Conservation (phyloP, 2,888 invertebrate species). For the Ectemnius continuus region DNA sequence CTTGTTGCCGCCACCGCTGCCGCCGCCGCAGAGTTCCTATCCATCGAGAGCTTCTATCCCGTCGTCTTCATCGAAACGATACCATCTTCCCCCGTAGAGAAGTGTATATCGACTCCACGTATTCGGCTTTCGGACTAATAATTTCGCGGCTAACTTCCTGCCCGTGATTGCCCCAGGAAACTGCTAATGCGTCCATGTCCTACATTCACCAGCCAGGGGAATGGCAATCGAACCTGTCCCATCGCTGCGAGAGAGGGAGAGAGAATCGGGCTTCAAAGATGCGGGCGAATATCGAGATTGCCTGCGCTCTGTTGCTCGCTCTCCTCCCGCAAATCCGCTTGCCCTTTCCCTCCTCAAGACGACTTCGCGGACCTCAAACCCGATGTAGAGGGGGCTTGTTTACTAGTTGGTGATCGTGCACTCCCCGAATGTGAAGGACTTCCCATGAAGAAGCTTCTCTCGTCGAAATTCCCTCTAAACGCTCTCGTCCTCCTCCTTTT, state of each 20-base stretch:
- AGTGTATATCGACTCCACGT: constrained; percentile 39
- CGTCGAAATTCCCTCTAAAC: too few relatives aligned
- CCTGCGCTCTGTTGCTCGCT: constrained; percentile 1
- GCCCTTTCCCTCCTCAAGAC: too few relatives aligned
- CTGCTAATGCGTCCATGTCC: constrained; percentile 56
- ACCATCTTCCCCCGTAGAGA: not conserved
- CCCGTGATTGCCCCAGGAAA: constrained; percentile 68
- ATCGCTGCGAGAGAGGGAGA: constrained; percentile 8
- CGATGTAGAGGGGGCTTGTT: too few relatives aligned
- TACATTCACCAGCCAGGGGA: constrained; percentile 27
- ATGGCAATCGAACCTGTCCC: constrained; percentile 28
- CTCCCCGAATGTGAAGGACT: too few relatives aligned
- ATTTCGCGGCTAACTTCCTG: constrained; percentile 69
- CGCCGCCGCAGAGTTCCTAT: not conserved
- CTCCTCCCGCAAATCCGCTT: too few relatives aligned
- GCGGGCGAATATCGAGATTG: constrained; percentile 27
- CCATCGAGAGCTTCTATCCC: not conserved
- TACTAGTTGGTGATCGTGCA: too few relatives aligned
- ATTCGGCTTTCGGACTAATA: constrained; percentile 64
- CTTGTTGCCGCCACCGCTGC: constrained; percentile 6
- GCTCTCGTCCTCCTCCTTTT: too few relatives aligned
- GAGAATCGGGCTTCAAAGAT: constrained; percentile 10
- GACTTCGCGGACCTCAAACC: too few relatives aligned
- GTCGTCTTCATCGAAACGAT: not conserved
- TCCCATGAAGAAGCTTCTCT: too few relatives aligned